A percentile compares a stretch with the other conserved stretches of the same genome.
Evolutionary conservation across 92 coral and sea anemone genomes (phyloP).

Genomic region (Zoanthus solanderi): DNA sequence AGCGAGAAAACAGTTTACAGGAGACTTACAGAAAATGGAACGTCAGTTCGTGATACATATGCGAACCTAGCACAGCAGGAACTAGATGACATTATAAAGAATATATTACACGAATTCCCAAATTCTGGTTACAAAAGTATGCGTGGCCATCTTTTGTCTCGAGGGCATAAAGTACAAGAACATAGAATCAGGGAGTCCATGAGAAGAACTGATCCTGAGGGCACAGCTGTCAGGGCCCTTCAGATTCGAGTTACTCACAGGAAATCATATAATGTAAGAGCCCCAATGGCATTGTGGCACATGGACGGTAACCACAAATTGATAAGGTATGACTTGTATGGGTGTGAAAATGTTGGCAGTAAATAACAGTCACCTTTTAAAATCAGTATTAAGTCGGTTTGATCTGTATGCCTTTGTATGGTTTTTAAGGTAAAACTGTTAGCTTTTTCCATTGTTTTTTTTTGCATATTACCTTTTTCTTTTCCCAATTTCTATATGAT

Average conservation of each 20-base stretch:
- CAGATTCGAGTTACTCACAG: conserved; percentile 76
- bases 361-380: neutral
- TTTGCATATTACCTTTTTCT: neutral
- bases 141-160: conserved; percentile 71
- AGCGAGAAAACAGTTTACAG: conserved; percentile 67
- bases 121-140: conserved; percentile 75
- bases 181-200: conserved; percentile 65
- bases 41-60: conserved; percentile 65
- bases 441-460: neutral
- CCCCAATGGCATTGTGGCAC: conserved; percentile 51
- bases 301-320: conserved; percentile 59
- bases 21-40: conserved; percentile 66
- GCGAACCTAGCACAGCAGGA: conserved; percentile 61
- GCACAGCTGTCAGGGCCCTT: conserved; percentile 76
- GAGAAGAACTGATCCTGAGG: conserved; percentile 79
- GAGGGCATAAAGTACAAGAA: conserved; percentile 69
- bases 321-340: conserved; percentile 17
- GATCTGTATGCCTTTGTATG: neutral
- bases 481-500: neutral
- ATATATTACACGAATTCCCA: conserved; percentile 67
- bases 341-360: neutral
- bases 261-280: conserved; percentile 65
- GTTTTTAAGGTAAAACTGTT: neutral
- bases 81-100: conserved; percentile 56
- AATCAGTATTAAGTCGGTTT: neutral